Base-by-base conservation (phyloP, 1,140 invertebrate species). In the Episyrphus balteatus region DNA sequence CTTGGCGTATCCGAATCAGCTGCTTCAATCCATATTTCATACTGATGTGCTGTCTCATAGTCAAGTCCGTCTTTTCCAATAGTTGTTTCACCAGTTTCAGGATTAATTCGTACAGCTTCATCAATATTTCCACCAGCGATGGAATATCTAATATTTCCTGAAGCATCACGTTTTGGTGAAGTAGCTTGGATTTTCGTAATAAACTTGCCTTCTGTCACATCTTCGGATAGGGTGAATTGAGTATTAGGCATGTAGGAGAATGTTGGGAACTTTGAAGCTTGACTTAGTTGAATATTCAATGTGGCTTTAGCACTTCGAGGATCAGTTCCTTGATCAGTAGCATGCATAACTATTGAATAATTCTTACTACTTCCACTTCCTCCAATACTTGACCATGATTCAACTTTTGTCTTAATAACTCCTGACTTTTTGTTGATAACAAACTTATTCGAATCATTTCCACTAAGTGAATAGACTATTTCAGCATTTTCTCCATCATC, bases 1-100 rank as follows among this genome's bases (percentile, higher is more conserved):
- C 84, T 78, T 6, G 88, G 88, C 40, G 76, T 78, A 60, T 90
- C 88, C 1, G 83, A 82, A 69, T 95, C 90, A 44, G 79, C 72
- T 1, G 92, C 92, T 74, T 93, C 88, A 42, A 97, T 78, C 92
- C 92, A 97, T 19, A 96, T 80, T 70, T 92, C 84, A 66, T 93
- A 94, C 14, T 81, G 69, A 14, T 82, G 78, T 49, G 82, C 77
- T 1, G 82, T 82, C 74, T 97, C 93, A 59, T 88, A 94, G 70
- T 98, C 92, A 43, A 98, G 75, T 1, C 83, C 84, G 57, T 76
- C 79, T 8, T 79, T 79, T 2, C 83, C 81, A 0, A 93, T 79
- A 52, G 75, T 76, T 8, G 95, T 75, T 66, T 86, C 81, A 14
- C 92, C 92, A 31, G 79, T 85, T 30, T 78, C 78, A 11, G 77